These are phyloP conservation scores for Ennomos fuscantarius DNA, from an alignment of 2,888 invertebrate species.

Conservation along the genomic window DNA sequence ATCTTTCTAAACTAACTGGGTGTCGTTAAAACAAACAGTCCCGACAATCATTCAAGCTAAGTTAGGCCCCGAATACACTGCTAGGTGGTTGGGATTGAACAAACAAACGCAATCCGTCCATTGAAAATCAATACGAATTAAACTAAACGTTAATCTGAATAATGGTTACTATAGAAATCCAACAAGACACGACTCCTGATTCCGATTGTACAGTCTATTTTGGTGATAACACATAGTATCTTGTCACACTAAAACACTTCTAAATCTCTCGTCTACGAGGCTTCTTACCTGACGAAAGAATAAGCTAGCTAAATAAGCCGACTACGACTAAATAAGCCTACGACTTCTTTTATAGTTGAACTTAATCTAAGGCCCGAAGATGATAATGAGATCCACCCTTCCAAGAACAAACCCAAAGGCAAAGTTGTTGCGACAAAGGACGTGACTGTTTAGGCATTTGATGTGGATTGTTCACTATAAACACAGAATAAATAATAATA, in stretches of 20 bases:
- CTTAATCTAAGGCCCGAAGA: too few relatives aligned
- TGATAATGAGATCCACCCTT: too few relatives aligned
- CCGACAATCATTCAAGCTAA: constrained; percentile 11
- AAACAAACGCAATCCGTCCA: constrained; percentile 36
- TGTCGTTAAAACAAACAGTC: constrained; percentile 20
- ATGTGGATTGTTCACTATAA: constrained; percentile 41
- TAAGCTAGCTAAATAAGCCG: too few relatives aligned
- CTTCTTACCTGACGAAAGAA: too few relatives aligned
- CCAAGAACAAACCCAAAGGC: neutral
- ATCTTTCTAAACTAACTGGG: neutral
- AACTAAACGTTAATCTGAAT: constrained; percentile 45
- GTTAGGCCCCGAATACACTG: too few relatives aligned
- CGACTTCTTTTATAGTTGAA: too few relatives aligned
- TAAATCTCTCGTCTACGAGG: neutral
- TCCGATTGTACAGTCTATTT: constrained; percentile 2
- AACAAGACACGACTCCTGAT: constrained; percentile 61
- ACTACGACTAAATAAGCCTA: too few relatives aligned
- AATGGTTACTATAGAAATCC: constrained; percentile 47
- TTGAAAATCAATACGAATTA: constrained; percentile 44
- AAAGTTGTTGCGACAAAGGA: constrained; percentile 45
- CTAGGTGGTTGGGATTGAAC: constrained; percentile 7
- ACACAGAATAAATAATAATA: too few relatives aligned
- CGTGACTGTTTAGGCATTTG: constrained; percentile 18
- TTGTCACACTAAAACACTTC: neutral
- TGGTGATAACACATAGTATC: neutral